Percentiles rank a stretch among this genome's conserved stretches.
Conservation (phyloP, 1,140 invertebrate species). For the Drosophila oshimai region DNA sequence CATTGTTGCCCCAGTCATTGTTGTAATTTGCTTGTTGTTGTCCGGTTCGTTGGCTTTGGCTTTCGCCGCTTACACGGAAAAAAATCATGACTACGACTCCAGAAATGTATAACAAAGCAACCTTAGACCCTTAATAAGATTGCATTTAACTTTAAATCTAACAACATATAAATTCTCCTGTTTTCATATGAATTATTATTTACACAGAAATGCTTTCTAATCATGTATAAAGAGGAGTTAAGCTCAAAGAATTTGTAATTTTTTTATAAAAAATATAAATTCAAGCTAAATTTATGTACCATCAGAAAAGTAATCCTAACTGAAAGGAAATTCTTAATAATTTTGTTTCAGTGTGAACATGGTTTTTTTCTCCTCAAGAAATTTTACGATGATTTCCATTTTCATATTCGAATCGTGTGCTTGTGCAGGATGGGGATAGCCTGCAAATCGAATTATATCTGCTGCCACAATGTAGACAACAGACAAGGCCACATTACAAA, state of each 20-base stretch:
- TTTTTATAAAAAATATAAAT: too few species aligned
- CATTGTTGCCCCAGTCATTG: slow-evolving; percentile 56
- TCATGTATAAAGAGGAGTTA: too few species aligned
- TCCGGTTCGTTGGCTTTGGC: slow-evolving; percentile 50
- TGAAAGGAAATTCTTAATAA: too few species aligned
- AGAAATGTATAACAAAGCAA: too few species aligned
- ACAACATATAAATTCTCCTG: too few species aligned
- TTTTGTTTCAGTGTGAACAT: neutral
- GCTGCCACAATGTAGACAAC: slow-evolving; percentile 74
- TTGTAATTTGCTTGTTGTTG: slow-evolving; percentile 72
- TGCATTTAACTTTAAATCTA: too few species aligned
- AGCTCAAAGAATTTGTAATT: too few species aligned
- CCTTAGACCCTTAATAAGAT: too few species aligned
- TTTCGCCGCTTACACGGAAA: neutral
- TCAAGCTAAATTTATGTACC: too few species aligned
- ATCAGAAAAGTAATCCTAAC: too few species aligned
- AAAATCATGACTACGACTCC: neutral
- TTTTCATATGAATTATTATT: too few species aligned
- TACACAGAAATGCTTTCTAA: too few species aligned
- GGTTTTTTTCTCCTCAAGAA: slow-evolving; percentile 15
- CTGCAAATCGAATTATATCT: slow-evolving; percentile 75
- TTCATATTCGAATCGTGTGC: slow-evolving; percentile 69
- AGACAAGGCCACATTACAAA: slow-evolving; percentile 43
- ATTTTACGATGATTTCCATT: slow-evolving; percentile 62
- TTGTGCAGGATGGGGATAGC: neutral